These are phyloP conservation scores for Pseudochirops corinnae DNA, from an alignment of 2,797 vertebrate genomes.

Conservation along the genomic window DNA sequence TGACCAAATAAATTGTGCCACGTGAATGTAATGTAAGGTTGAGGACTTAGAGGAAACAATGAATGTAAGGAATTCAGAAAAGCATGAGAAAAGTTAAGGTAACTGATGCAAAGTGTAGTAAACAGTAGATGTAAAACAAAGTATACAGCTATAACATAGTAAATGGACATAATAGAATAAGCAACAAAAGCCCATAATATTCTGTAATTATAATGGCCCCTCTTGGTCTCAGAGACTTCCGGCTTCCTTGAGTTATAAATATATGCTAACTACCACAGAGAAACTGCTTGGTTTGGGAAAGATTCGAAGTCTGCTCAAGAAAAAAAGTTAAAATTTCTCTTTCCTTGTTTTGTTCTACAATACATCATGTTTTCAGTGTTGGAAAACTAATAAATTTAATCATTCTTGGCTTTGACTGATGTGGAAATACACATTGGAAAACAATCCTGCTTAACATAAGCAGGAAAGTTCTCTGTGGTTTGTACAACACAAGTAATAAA, in stretches of 20 bases:
- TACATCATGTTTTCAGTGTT: background rate
- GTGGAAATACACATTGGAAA: background rate
- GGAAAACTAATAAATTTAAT: conserved; percentile 49
- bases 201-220: no score
- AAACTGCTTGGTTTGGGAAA: background rate
- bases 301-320: background rate
- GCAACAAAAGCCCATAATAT: no score
- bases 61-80: no score
- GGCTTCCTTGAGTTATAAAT: background rate
- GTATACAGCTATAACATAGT: no score
- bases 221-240: no score
- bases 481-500: conserved; percentile 4
- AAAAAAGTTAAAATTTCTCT: conserved; percentile 12
- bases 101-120: no score
- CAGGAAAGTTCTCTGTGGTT: background rate
- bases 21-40: no score
- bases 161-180: no score
- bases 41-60: no score
- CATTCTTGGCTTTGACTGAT: conserved; percentile 24
- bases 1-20: no score
- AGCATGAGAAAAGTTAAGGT: no score
- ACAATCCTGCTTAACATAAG: conserved; percentile 14
- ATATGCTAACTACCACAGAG: background rate
- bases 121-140: no score
- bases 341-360: conserved; percentile 40